These are phyloP conservation scores for Pristionchus entomophagus DNA, from an alignment of 2,888 invertebrate species.

Conservation along the genomic window DNA sequence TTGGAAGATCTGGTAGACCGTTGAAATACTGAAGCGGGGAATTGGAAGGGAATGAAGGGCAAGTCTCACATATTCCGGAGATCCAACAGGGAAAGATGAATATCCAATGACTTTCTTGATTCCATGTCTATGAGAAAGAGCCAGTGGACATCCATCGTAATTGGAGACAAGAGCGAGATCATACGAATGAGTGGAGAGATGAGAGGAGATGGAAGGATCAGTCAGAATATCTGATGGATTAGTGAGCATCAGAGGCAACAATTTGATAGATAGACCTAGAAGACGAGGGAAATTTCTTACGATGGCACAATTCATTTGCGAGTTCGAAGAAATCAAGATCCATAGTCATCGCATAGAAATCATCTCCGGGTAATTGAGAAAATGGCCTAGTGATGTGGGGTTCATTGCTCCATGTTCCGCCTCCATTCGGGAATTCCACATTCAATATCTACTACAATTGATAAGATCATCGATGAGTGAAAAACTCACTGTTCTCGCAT, in stretches of 20 bases:
- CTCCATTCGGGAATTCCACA: neutral
- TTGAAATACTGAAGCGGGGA: neutral
- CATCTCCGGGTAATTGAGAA: neutral
- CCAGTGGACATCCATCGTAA: slow-evolving; percentile 33
- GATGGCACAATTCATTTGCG: neutral
- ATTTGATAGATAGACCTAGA: no score
- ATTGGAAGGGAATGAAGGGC: neutral
- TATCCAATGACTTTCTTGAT: slow-evolving; percentile 21
- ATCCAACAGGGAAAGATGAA: neutral
- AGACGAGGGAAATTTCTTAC: neutral
- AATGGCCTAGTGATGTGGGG: slow-evolving; percentile 11
- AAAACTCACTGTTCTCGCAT: neutral
- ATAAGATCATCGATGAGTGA: neutral
- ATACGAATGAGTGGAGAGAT: slow-evolving; percentile 8
- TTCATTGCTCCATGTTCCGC: neutral
- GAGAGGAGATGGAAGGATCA: neutral
- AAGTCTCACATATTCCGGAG: neutral
- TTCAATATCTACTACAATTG: neutral
- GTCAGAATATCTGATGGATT: neutral
- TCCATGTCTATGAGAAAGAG: slow-evolving; percentile 15
- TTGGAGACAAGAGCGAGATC: slow-evolving; percentile 42
- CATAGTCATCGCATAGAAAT: neutral
- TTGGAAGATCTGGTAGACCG: slow-evolving; percentile 34
- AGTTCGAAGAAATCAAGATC: neutral
- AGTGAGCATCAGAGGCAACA: neutral